phyloP scores from a whole-genome alignment of 37 sponge, comb jelly and placozoan genomes.

The Geodia barretti region DNA sequence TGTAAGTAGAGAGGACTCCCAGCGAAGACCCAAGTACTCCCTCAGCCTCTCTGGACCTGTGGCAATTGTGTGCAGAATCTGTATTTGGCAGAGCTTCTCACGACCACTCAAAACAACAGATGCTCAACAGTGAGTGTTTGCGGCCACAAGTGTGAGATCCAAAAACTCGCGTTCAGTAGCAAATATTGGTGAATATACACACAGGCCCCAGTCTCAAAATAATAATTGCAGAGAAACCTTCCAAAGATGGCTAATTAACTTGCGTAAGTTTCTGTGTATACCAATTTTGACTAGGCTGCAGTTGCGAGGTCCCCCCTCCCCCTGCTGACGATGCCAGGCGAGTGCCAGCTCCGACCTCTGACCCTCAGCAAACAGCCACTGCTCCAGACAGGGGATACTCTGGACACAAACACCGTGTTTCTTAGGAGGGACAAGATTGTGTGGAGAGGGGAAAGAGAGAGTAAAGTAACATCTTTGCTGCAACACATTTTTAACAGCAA shows the following conservation, averaged over 20 bases:
- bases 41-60: neutral
- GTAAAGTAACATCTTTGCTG: too few species aligned
- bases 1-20: neutral
- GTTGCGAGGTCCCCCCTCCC: too few species aligned
- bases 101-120: neutral
- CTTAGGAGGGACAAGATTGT: neutral
- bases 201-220: too few species aligned
- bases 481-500: neutral
- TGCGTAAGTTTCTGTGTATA: too few species aligned
- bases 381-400: constrained; percentile 59
- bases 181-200: too few species aligned
- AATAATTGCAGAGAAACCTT: too few species aligned
- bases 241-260: too few species aligned
- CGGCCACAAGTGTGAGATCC: neutral
- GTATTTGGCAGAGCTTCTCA: neutral
- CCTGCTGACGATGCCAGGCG: constrained; percentile 25
- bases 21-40: neutral
- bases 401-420: constrained; percentile 47
- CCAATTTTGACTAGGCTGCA: too few species aligned
- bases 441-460: neutral
- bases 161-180: too few species aligned
- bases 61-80: neutral
- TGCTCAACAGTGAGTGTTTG: neutral
- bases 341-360: constrained; percentile 8
- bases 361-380: constrained; percentile 35